Evolutionary conservation across 2,113 vertebrate species (phyloP).

Genomic region (Butastur rufipennis): DNA sequence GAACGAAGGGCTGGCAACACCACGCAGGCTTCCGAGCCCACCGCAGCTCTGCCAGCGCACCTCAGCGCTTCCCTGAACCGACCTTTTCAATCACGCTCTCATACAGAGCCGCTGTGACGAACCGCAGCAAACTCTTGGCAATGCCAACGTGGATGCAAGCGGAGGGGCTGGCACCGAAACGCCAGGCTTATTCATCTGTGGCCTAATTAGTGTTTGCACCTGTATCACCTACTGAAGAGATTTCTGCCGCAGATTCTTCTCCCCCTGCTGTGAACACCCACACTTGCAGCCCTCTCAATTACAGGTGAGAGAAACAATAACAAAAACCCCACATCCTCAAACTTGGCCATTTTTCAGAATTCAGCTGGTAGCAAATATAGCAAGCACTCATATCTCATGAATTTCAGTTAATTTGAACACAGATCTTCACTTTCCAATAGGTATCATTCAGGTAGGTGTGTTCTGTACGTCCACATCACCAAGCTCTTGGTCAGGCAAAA

Average conservation of each 20-base stretch:
- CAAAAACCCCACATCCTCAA: background rate
- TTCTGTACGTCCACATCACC: background rate
- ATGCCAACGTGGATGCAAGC: background rate
- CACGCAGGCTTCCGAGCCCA: rapidly evolving
- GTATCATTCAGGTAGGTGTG: background rate
- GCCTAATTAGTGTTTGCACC: background rate
- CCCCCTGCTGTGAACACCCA: background rate
- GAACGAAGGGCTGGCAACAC: background rate
- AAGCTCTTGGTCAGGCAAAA: background rate
- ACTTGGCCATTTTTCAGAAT: background rate
- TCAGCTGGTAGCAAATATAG: background rate
- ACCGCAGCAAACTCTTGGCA: background rate
- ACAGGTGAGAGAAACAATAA: background rate
- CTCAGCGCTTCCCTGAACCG: background rate
- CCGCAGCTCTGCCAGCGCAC: background rate
- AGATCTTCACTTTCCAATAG: background rate
- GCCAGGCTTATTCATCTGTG: background rate
- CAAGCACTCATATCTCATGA: background rate
- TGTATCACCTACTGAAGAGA: background rate
- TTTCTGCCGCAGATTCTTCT: background rate
- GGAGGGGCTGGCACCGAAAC: background rate
- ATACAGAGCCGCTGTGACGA: background rate
- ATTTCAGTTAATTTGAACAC: background rate
- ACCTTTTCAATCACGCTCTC: background rate
- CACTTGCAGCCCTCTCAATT: background rate